Base-by-base conservation (phyloP, 2,888 invertebrate genomes). In the Ectropis crepuscularia region DNA sequence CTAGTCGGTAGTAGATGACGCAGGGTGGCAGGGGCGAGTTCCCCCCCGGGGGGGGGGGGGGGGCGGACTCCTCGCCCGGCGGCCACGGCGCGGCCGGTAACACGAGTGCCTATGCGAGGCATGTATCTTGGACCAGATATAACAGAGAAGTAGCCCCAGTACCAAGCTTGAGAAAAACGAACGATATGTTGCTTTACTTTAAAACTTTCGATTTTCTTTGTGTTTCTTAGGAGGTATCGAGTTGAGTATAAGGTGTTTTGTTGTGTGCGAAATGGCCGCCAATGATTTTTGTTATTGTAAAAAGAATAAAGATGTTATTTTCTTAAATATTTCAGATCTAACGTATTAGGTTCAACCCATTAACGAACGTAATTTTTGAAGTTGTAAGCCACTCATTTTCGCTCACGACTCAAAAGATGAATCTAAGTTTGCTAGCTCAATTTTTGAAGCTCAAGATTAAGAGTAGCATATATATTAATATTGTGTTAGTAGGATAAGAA, bases 71-170 rank as follows among this genome's bases (percentile, higher is more conserved):
- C 69, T 70, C 75, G 68, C 78, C 74, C 74, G 75, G 70, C 79
- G 84, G 85, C 86, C 87, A 85, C 87, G 84, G 87, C 89, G 88
- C 89, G 89, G 90, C 89, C 92, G 91, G 92, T 92, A 91, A 92
- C 90, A 90, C 91, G 91, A 91, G 90, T 89, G 91, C 91, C 91
- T 91, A 91, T 92, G 92, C 92, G 92, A 92, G 89, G 90, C 92
- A 92, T 92, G 92, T 92, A 92, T 92, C 92, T 92, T 92, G 92
- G 91, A 90, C 92, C 92, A 91, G 92, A 92, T 92, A 92, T 92
- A 92, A 91, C 90, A 89, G 90, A 89, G 90, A 90, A 92, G 92
- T 92, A 92, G 92, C 92, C 92, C 92, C 89, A 86, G 89, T 87
- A 89, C 91, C 86, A 86, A 82, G 87, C 86, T 85, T 86, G 74